These are phyloP conservation scores for Sphenopsis melanotis DNA, from an alignment of 2,797 vertebrate genomes.

Conservation along the genomic window DNA sequence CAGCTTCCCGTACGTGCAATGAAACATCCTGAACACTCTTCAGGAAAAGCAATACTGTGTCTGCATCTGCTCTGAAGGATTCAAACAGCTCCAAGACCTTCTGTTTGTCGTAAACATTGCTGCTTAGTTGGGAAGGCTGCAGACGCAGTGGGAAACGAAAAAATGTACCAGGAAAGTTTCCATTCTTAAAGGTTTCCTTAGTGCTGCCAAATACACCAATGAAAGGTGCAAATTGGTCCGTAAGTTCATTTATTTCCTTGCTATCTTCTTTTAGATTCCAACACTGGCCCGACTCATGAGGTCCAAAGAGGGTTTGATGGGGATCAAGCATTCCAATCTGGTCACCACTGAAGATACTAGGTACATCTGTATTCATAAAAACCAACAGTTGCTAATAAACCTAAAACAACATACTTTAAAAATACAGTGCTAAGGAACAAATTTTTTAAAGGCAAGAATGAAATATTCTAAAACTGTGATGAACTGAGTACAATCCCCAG, in stretches of 20 bases:
- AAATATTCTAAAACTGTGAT: background rate
- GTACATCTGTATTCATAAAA: constrained; percentile 84
- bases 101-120: constrained; percentile 93
- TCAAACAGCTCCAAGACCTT: constrained; percentile 96
- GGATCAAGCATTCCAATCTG: constrained; percentile 98
- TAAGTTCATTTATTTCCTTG: constrained; percentile 89
- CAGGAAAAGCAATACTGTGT: constrained; percentile 94
- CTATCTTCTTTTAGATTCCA: constrained; percentile 94
- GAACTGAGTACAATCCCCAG: background rate
- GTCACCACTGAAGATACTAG: constrained; percentile 97
- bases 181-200: constrained; percentile 85
- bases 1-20: constrained; percentile 86
- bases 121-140: constrained; percentile 90
- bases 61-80: constrained; percentile 94
- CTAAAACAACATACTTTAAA: background rate
- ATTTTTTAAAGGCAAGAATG: background rate
- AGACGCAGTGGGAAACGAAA: constrained; percentile 96
- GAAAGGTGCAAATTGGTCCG: constrained; percentile 94
- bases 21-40: constrained; percentile 94
- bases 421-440: background rate
- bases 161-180: constrained; percentile 92
- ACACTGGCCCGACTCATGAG: constrained; percentile 94
- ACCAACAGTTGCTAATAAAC: background rate
- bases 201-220: constrained; percentile 91
- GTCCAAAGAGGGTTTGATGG: constrained; percentile 94